Evolutionary conservation across 2,113 vertebrate genomes (phyloP).

Genomic region (Brachyhypopomus gauderio): DNA sequence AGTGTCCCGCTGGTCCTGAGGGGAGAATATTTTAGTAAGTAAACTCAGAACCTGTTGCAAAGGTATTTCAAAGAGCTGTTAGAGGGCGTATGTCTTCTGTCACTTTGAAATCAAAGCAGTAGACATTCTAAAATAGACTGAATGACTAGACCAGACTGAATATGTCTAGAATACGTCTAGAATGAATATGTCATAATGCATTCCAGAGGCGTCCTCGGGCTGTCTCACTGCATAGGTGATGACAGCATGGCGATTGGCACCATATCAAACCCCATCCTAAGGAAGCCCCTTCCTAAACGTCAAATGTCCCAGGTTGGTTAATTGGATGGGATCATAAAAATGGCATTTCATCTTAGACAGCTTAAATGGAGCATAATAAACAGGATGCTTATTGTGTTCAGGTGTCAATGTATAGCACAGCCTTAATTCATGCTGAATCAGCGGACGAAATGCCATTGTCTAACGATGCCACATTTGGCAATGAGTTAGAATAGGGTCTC

Average conservation of each 20-base stretch:
- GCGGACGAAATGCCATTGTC: background rate
- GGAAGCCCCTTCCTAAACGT: constrained; percentile 9
- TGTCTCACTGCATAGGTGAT: background rate
- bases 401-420: background rate
- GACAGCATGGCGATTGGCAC: constrained; percentile 16
- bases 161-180: too few species aligned
- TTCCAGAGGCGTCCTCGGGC: background rate
- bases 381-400: background rate
- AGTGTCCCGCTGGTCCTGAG: background rate
- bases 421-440: background rate
- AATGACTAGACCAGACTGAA: too few species aligned
- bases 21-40: background rate
- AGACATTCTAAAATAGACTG: too few species aligned
- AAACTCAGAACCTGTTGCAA: background rate
- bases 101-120: too few species aligned
- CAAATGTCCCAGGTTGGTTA: constrained; percentile 20
- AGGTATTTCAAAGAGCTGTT: constrained; percentile 11
- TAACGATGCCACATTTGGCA: background rate
- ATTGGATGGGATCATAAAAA: constrained; percentile 33
- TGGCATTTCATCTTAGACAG: constrained; percentile 18
- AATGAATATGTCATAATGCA: too few species aligned
- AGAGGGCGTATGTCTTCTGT: background rate
- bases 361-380: constrained; percentile 1
- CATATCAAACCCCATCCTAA: background rate
- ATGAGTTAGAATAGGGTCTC: background rate